Conservation (phyloP, 1,140 invertebrate genomes). For the Mycetomoellerius zeteki region DNA sequence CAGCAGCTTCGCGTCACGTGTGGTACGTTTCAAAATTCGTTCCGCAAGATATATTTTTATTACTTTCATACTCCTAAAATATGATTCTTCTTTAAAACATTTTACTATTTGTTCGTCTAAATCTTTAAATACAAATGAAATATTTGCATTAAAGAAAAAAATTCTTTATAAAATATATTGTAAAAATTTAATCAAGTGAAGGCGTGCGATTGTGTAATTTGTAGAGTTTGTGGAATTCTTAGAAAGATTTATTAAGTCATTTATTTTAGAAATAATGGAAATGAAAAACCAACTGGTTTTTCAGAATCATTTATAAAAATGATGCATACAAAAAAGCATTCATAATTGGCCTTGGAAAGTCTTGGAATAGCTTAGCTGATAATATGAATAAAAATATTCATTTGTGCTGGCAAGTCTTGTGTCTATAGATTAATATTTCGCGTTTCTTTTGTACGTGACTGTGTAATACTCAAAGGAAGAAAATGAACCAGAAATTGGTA, state of each 20-base stretch:
- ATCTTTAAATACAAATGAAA: slow-evolving; percentile 24
- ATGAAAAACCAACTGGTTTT: no score
- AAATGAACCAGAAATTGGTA: background rate
- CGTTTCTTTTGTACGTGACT: background rate
- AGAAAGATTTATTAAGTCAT: background rate
- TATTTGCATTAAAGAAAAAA: background rate
- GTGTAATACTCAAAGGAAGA: background rate
- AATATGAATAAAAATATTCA: slow-evolving; percentile 40
- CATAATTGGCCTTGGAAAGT: background rate
- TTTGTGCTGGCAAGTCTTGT: background rate
- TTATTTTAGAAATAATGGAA: background rate
- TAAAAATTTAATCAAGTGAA: background rate
- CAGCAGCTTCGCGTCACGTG: slow-evolving; percentile 16
- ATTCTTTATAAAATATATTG: background rate
- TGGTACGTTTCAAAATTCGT: slow-evolving; percentile 37
- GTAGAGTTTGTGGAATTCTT: background rate
- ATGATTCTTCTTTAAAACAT: background rate
- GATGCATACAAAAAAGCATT: background rate
- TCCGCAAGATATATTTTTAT: slow-evolving; percentile 16
- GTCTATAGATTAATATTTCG: slow-evolving; percentile 21
- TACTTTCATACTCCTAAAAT: slow-evolving; percentile 2
- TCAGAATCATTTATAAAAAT: background rate
- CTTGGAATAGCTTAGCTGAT: background rate
- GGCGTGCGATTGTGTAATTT: no score
- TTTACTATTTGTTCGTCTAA: background rate